Base-by-base conservation (phyloP, 1,140 invertebrate genomes). In the Diorhabda sublineata region DNA sequence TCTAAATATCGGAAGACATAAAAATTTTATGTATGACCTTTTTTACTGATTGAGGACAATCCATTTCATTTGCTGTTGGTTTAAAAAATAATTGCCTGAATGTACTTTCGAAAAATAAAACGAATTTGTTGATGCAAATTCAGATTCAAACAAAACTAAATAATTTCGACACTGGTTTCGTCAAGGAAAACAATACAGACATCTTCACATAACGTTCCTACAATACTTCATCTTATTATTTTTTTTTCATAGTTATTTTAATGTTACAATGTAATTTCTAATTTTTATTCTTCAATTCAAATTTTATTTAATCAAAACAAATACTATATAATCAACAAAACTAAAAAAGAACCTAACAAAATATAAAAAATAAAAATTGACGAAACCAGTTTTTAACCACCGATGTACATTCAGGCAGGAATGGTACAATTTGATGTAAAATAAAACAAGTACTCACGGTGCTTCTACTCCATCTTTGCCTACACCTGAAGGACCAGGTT, bases 401-500 rank as follows among this genome's bases (percentile, higher is more conserved):
- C 63, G 69, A 42, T 5, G 57, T 71, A 73, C 72, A 74, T 71
- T 67, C 74, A 67, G 66, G 68, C 66, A 61, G 64, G 64, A 67
- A 58, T 11, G 57, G 58, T 66, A 45, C 8, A 62, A 68, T 68
- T 68, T 61, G 59, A 5, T 63, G 61, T 69, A 61, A 74, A 74
- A 72, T 72, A 74, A 74, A 72, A 69, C 66, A 69, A 66, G 62
- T 84, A 86, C 85, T 86, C 83, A 86, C 85, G 84, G 84, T 83
- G 83, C 81, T 79, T 85, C 84, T 64, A 82, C 76, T 76, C 84
- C 80, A 60, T 74, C 80, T 78, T 75, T 85, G 79, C 69, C 84
- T 77, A 87, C 73, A n/a, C 85, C 85, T 0, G 85, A 86, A 0
- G 85, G 85, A 47, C 85, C 85, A 42, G 85, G 76, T 71, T 80